These are phyloP conservation scores for Dipodomys stephensi DNA, from an alignment of 2,113 vertebrate genomes.

Conservation along the genomic window DNA sequence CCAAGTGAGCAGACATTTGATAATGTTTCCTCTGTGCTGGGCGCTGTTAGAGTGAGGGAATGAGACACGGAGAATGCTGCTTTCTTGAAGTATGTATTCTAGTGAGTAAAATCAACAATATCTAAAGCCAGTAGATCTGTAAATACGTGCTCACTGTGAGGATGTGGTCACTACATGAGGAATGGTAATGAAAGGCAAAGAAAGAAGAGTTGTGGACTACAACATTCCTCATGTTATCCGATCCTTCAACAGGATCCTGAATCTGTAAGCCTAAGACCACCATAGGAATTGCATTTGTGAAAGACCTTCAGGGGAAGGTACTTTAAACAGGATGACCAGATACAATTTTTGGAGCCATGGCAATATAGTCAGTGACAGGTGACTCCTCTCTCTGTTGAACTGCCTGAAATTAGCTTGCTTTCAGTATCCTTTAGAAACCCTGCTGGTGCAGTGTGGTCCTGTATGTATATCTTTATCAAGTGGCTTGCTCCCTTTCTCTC, in stretches of 20 bases:
- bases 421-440: background rate
- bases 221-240: background rate
- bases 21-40: background rate
- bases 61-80: background rate
- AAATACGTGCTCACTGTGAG: background rate
- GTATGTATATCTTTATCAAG: too few relatives aligned
- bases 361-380: too few relatives aligned
- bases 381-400: background rate
- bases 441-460: background rate
- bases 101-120: background rate
- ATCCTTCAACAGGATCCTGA: background rate
- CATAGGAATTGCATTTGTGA: background rate
- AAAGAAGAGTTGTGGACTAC: background rate
- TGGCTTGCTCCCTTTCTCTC: too few relatives aligned
- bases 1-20: background rate
- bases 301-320: background rate
- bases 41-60: background rate
- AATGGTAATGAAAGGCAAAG: background rate
- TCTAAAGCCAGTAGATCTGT: background rate
- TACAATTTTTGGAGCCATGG: rapidly evolving
- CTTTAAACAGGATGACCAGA: background rate
- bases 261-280: too few relatives aligned
- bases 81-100: background rate
- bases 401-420: background rate
- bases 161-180: background rate